Percentiles rank a stretch among this genome's conserved stretches.
phyloP scores from a whole-genome alignment of 2,113 vertebrate species.

The Baryphthengus martii region DNA sequence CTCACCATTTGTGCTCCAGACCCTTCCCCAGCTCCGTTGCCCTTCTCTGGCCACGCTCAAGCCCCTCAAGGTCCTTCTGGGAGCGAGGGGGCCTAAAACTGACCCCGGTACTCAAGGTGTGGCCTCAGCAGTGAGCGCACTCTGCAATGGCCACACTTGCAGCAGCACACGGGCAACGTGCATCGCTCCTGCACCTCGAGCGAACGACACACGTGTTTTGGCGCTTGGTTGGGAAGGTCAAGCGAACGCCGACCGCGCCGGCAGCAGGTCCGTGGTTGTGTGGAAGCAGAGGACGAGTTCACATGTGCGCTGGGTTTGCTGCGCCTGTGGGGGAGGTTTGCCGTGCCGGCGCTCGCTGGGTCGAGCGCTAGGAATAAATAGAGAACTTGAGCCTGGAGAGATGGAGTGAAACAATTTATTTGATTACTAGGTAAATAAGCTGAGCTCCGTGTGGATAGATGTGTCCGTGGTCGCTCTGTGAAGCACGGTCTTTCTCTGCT shows the following conservation, averaged over 20 bases:
- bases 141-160: fast-evolving
- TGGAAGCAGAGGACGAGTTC: background rate
- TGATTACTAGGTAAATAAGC: background rate
- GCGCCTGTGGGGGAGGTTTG: background rate
- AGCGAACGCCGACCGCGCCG: fast-evolving
- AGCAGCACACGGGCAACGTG: fast-evolving
- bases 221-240: fast-evolving
- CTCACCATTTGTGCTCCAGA: too few relatives aligned
- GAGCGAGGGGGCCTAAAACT: too few relatives aligned
- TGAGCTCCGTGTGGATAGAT: background rate
- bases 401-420: background rate
- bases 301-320: fast-evolving
- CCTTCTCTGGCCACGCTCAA: too few relatives aligned
- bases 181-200: fast-evolving
- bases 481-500: background rate
- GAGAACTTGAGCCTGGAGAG: background rate
- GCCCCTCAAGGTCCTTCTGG: too few relatives aligned
- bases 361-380: fast-evolving
- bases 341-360: fast-evolving
- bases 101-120: too few relatives aligned
- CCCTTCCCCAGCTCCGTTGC: too few relatives aligned
- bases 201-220: fast-evolving
- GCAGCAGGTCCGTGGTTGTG: background rate
- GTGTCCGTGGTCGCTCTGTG: background rate
- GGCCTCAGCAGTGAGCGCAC: fast-evolving